Base-by-base conservation (phyloP, 2,113 vertebrate species). In the Platichthys stellatus region DNA sequence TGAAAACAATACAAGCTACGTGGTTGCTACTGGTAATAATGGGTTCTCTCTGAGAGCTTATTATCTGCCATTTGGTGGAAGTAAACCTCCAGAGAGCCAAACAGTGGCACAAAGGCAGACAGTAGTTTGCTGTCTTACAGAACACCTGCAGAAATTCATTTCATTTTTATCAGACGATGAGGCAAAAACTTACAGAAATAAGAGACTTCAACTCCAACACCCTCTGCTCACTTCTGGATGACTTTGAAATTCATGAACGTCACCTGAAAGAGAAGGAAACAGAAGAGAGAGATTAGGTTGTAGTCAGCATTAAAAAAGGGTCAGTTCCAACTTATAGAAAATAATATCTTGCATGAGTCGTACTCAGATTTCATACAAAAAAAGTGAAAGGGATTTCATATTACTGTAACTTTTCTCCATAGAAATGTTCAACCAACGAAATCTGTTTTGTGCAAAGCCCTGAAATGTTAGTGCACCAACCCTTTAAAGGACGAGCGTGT, bases 241-340 rank as follows among this genome's bases (percentile, higher is more conserved):
- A 72, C 38, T 88, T 78, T 84, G 72, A 85, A 83, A 90, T 76
- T 78, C 87, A 90, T 92, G 90, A 91, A 90, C 74, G 79, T 81
- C 76, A 80, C 86, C 90, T 91, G 69, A n/a, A 67, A 75, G 11
- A 80, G 80, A 21, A 2, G 58, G 74, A 53, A 24, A 74, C 31
- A 78, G 13, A 69, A 12, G 7, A 59, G 64, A 70, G 18, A 2
- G 0, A 10, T 74, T 43, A 38, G 3, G 2, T 20, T 49, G 28
- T 21, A 9, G 6, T 49, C 43, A 28, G 10, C 43, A 13, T 14
- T 11, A 21, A 47, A 53, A 67, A 68, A 72, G 5, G 20, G 2
- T 35, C 0, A 60, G 24, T 38, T 60, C 11, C 57, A 61, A 15
- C 1, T 26, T 17, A 18, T 1, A 24, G 54, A 23, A 53, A 20